Percentiles rank a stretch among this genome's conserved stretches.
Evolutionary conservation across 2,113 vertebrate species (phyloP).

Genomic region (rabbit (Oryctolagus cuniculus)): mOryCun1.1 NC_091441.1:11447501-11448000

Average conservation of each 20-base stretch:
- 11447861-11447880: not conserved
- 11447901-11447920: not conserved
- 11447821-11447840: too few relatives aligned
- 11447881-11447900: not conserved
- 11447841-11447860: not conserved
- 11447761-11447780: not conserved
- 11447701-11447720: not conserved
- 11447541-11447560: not conserved
- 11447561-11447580: not conserved
- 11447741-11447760: not conserved
- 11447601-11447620: not conserved
- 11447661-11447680: not conserved
- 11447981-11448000: not conserved
- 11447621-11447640: not conserved
- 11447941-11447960: not conserved
- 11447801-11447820: not conserved
- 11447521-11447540: not conserved
- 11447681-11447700: not conserved
- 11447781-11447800: not conserved
- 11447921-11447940: not conserved
- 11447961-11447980: rapidly evolving
- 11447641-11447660: not conserved
- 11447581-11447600: not conserved
- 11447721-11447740: not conserved
- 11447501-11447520: not conserved